A percentile compares a stretch with the other conserved stretches of the same genome.
These are phyloP conservation scores for Eupithecia abbreviata DNA, from an alignment of 2,888 invertebrate genomes.

Conservation along the genomic window DNA sequence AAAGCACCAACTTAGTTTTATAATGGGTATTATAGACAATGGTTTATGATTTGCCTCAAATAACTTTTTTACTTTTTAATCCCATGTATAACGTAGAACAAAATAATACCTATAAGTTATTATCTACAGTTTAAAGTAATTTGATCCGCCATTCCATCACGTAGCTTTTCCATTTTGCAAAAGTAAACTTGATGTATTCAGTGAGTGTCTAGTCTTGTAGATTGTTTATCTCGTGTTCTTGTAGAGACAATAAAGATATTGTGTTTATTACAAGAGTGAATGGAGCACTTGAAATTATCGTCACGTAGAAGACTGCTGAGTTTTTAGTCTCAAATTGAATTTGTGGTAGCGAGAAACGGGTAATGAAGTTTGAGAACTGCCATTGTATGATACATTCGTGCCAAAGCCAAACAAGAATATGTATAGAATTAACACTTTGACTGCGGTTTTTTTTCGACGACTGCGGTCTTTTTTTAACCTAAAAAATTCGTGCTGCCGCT, in stretches of 20 bases:
- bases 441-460: too few relatives aligned
- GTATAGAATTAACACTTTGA: too few relatives aligned
- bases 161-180: slow-evolving; percentile 19
- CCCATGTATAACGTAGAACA: too few relatives aligned
- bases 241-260: slow-evolving; percentile 36
- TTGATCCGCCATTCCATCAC: background rate
- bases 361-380: background rate
- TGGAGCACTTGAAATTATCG: slow-evolving; percentile 32
- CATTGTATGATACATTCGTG: background rate
- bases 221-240: slow-evolving; percentile 35
- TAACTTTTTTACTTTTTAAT: too few relatives aligned
- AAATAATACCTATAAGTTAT: too few relatives aligned
- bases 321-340: slow-evolving; percentile 24
- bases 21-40: background rate
- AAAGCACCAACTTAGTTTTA: too few relatives aligned
- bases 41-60: background rate
- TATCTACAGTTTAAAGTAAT: background rate
- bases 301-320: slow-evolving; percentile 31
- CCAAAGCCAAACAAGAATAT: background rate
- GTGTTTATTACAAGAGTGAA: slow-evolving; percentile 29
- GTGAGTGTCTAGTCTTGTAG: slow-evolving; percentile 26
- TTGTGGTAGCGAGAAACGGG: background rate
- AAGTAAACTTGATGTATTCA: slow-evolving; percentile 29
- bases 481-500: too few relatives aligned
- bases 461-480: too few relatives aligned